Evolutionary conservation across 2,113 vertebrate genomes (phyloP).

Genomic region (Cryptotis parvus): DNA sequence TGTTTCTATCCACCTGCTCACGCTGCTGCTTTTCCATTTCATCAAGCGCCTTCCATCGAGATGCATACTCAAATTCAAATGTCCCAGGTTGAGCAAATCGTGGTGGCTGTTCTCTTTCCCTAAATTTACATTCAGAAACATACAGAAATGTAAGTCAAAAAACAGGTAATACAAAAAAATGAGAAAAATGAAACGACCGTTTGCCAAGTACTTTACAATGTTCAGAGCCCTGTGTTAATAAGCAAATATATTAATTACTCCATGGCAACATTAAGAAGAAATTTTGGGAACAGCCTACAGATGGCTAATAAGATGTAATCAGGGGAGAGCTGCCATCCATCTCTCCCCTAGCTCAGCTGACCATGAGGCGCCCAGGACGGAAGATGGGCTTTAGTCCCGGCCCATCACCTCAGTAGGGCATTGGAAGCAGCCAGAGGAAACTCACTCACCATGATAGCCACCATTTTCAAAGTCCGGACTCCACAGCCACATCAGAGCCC

Average conservation of each 20-base stretch:
- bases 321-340: too few relatives aligned
- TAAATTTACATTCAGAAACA: slow-evolving; percentile 84
- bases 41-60: slow-evolving; percentile 97
- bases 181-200: background rate
- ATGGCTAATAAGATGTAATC: background rate
- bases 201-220: background rate
- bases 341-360: too few relatives aligned
- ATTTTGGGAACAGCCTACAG: slow-evolving; percentile 24
- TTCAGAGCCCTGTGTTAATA: background rate
- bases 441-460: too few relatives aligned
- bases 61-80: slow-evolving; percentile 99
- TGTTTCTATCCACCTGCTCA: slow-evolving; percentile 96
- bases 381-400: too few relatives aligned
- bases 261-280: background rate
- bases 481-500: too few relatives aligned
- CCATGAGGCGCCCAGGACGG: too few relatives aligned
- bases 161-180: slow-evolving; percentile 46
- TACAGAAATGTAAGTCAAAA: slow-evolving; percentile 66
- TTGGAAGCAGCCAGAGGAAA: too few relatives aligned
- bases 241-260: background rate
- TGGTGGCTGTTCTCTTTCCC: slow-evolving; percentile 95
- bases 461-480: too few relatives aligned
- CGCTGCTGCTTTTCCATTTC: slow-evolving; percentile 98
- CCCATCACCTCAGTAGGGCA: too few relatives aligned
- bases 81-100: slow-evolving; percentile 98